A percentile compares a stretch with the other conserved stretches of the same genome.
phyloP scores from a whole-genome alignment of 2,888 invertebrate species.

The Drosophila maculinotata region DNA sequence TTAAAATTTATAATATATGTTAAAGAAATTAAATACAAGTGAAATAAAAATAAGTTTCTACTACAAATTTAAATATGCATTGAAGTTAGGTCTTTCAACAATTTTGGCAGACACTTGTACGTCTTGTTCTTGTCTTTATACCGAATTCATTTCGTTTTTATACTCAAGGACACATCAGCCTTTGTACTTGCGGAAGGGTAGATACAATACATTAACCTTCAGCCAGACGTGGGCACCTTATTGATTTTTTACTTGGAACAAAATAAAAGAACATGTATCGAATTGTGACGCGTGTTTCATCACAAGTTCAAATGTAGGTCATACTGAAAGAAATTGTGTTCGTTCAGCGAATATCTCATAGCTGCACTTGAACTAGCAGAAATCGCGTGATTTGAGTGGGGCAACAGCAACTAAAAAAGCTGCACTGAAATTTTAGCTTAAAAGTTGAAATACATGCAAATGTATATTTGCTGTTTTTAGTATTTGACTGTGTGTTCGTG shows the following conservation, averaged over 20 bases:
- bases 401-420: conserved; percentile 46
- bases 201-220: conserved; percentile 53
- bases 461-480: background rate
- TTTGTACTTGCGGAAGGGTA: conserved; percentile 13
- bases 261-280: conserved; percentile 20
- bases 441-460: conserved; percentile 38
- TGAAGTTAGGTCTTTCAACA: conserved; percentile 1
- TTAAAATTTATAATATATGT: background rate
- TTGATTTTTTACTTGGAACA: conserved; percentile 52
- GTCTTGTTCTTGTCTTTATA: conserved; percentile 1
- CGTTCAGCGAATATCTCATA: conserved; percentile 60
- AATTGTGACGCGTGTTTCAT: conserved; percentile 38
- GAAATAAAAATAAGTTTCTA: background rate
- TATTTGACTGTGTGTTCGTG: conserved; percentile 11
- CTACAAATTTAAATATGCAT: background rate
- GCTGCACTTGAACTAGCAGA: conserved; percentile 62
- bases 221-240: conserved; percentile 32
- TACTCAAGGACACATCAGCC: conserved; percentile 17
- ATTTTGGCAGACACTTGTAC: conserved; percentile 1
- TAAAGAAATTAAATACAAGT: background rate
- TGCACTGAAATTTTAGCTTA: conserved; percentile 36
- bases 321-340: conserved; percentile 42
- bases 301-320: conserved; percentile 79
- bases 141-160: conserved; percentile 4
- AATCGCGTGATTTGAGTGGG: conserved; percentile 72